Percentiles rank a stretch among this genome's conserved stretches.
These are phyloP conservation scores for Hemitrygon akajei DNA, from an alignment of 2,797 vertebrate genomes.

Conservation along the genomic window DNA sequence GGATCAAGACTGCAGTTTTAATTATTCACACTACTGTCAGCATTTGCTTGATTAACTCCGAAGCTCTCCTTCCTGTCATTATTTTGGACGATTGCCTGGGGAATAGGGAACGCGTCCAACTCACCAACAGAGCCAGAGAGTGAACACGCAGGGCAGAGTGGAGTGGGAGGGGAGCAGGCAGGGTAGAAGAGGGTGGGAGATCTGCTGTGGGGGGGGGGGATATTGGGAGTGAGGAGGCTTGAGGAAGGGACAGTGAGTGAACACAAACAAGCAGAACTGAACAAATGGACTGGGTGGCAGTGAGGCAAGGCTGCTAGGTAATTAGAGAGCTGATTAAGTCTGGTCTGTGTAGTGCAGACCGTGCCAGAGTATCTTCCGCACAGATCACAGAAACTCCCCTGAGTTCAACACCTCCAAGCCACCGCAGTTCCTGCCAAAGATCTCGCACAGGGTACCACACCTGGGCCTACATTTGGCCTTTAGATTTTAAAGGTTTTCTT, in stretches of 20 bases:
- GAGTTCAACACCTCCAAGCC: background rate
- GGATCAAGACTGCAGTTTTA: background rate
- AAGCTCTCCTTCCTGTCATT: background rate
- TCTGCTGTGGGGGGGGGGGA: no score
- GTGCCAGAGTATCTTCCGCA: background rate
- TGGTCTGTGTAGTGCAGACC: background rate
- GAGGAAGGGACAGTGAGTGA: background rate
- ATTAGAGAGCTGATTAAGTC: no score
- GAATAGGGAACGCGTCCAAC: background rate
- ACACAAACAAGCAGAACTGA: background rate
- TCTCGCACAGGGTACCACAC: no score
- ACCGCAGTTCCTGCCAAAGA: background rate
- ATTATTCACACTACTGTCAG: background rate
- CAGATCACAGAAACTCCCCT: background rate
- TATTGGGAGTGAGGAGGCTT: no score
- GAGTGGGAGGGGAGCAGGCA: no score
- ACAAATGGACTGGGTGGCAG: no score
- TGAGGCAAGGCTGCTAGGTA: background rate
- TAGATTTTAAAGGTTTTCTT: background rate
- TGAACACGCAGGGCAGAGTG: background rate
- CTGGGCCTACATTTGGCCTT: background rate
- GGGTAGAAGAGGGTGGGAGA: background rate
- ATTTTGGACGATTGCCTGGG: background rate
- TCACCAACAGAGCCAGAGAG: background rate
- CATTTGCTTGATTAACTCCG: slow-evolving; percentile 5